Evolutionary conservation across 2,113 vertebrate genomes (phyloP).

Genomic region (Bambusicola thoracicus): DNA sequence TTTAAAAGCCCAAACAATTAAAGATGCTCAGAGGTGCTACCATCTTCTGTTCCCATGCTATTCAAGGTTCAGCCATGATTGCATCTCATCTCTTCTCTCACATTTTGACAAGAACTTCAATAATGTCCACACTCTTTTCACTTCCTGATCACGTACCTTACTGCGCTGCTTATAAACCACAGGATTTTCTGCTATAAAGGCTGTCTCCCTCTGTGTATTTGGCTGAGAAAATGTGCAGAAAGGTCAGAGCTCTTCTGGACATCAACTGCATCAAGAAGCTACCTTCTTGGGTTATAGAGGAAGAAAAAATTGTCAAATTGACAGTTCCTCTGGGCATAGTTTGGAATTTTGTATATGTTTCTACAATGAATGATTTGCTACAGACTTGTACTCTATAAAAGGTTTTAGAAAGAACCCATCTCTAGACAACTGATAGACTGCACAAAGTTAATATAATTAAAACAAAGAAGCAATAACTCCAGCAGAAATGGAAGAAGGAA

Average conservation of each 20-base stretch:
- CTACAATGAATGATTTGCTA: background rate
- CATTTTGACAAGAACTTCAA: background rate
- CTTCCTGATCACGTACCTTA: background rate
- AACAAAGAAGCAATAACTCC: background rate
- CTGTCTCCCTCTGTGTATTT: background rate
- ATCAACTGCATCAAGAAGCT: background rate
- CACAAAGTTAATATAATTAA: slow-evolving; percentile 9
- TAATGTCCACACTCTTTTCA: background rate
- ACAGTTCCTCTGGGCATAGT: background rate
- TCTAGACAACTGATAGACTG: background rate
- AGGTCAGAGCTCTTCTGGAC: background rate
- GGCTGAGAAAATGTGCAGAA: background rate
- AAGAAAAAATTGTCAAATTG: background rate
- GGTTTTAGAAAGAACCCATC: background rate
- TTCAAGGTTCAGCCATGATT: background rate
- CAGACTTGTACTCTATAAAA: background rate
- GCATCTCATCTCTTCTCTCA: background rate
- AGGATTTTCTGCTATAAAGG: background rate
- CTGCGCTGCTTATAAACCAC: background rate
- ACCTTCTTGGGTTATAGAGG: background rate
- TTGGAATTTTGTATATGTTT: background rate
- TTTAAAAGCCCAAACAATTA: background rate
- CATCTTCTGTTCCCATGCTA: background rate
- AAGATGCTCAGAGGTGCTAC: background rate
- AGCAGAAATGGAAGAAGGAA: background rate